These are phyloP conservation scores for Saturnia pavonia DNA, from an alignment of 2,888 invertebrate genomes.

Conservation along the genomic window DNA sequence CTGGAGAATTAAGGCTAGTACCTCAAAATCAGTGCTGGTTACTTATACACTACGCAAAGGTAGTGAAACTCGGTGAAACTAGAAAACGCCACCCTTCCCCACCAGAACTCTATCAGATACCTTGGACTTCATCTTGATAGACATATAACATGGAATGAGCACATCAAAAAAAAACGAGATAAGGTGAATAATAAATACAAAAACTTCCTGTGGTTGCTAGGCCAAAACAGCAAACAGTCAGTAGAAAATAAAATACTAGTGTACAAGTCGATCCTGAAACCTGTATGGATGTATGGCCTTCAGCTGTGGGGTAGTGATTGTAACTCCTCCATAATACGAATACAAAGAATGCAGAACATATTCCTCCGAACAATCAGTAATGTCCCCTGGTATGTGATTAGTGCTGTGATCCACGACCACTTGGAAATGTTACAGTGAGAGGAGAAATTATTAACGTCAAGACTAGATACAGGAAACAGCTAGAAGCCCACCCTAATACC, in stretches of 20 bases:
- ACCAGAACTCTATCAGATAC: background rate
- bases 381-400: too few species aligned
- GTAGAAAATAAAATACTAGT: background rate
- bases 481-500: too few species aligned
- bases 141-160: background rate
- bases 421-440: too few species aligned
- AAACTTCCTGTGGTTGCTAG: background rate
- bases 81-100: background rate
- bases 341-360: too few species aligned
- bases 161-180: background rate
- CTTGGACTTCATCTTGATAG: background rate
- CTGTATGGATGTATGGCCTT: background rate
- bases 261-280: too few species aligned
- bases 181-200: background rate
- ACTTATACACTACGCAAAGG: background rate
- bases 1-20: background rate
- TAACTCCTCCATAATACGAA: too few species aligned
- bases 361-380: too few species aligned
- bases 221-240: background rate
- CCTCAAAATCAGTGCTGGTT: background rate
- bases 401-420: too few species aligned
- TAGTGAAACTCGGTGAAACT: background rate
- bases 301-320: too few species aligned
- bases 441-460: too few species aligned
- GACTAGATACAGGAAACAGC: too few species aligned